Conservation (phyloP, 2,888 invertebrate genomes). For the Drosophila testacea region DNA sequence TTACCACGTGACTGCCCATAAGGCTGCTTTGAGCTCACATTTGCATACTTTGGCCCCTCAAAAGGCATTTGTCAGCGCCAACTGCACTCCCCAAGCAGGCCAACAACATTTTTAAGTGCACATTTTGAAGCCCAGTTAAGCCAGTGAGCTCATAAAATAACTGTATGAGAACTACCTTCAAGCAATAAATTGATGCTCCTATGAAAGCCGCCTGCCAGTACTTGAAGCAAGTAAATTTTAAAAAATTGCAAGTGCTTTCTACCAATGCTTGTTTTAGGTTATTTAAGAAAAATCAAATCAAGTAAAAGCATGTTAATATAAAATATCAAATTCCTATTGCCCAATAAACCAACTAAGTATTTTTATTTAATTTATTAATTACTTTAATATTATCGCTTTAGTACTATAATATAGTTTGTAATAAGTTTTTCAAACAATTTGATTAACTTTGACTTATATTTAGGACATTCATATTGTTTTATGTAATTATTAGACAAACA, state of each 20-base stretch:
- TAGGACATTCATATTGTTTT: too few relatives aligned
- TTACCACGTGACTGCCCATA: constrained; percentile 70
- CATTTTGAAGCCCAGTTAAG: constrained; percentile 26
- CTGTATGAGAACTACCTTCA: constrained; percentile 14
- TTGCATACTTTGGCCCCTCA: constrained; percentile 64
- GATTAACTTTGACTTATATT: too few relatives aligned
- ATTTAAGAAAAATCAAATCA: background rate
- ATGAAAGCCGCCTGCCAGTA: background rate
- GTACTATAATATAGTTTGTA: too few relatives aligned
- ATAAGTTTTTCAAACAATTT: too few relatives aligned
- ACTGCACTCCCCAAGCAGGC: constrained; percentile 48
- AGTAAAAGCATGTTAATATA: background rate
- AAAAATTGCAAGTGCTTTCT: constrained; percentile 9
- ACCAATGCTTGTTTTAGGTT: background rate
- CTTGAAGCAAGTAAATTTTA: background rate
- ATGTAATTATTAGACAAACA: too few relatives aligned
- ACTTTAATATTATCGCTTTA: too few relatives aligned
- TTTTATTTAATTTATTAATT: too few relatives aligned
- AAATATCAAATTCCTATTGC: background rate
- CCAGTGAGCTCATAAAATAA: constrained; percentile 14
- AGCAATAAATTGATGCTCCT: constrained; percentile 22
- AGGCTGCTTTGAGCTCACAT: constrained; percentile 60
- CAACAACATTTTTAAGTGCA: constrained; percentile 64
- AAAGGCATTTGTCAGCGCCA: constrained; percentile 58
- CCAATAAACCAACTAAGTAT: background rate